These are phyloP conservation scores for Lota lota DNA, from an alignment of 2,113 vertebrate genomes.

Conservation along the genomic window DNA sequence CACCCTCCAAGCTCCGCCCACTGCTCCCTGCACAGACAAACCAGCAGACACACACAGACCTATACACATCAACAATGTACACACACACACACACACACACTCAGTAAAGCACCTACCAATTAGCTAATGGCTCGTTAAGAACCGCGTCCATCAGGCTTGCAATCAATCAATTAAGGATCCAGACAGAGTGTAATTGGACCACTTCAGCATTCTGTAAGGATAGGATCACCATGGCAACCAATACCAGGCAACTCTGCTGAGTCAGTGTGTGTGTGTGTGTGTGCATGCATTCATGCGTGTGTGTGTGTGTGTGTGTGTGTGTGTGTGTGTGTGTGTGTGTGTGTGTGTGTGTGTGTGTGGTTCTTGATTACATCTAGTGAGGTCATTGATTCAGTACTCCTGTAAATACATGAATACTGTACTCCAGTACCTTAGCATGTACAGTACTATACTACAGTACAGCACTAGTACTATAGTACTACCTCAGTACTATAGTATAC, in stretches of 20 bases:
- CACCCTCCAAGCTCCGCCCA: no score
- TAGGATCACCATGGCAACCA: conserved; percentile 35
- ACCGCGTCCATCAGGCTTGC: conserved; percentile 36
- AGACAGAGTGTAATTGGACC: conserved; percentile 46
- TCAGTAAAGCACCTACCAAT: conserved; percentile 34
- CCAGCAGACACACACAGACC: not conserved
- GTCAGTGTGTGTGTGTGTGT: conserved; percentile 21
- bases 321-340: not conserved
- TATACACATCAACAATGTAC: not conserved
- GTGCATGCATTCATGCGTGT: not conserved
- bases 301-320: conserved; percentile 5
- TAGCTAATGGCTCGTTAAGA: conserved; percentile 59
- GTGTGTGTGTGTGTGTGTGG: not conserved
- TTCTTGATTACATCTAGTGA: conserved; percentile 28
- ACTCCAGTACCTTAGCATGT: no score
- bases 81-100: not conserved
- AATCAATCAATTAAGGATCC: conserved; percentile 54
- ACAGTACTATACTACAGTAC: no score
- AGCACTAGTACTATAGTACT: no score
- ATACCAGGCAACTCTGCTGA: conserved; percentile 24
- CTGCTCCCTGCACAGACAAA: not conserved
- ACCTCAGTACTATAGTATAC: no score
- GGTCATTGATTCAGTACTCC: conserved; percentile 2
- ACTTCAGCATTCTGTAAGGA: conserved; percentile 22
- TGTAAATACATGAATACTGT: no score